Evolutionary conservation across 1,140 invertebrate genomes (phyloP), one percentile per base, ranked within the genome.

Genomic region (Palaemon carinicauda): DNA sequence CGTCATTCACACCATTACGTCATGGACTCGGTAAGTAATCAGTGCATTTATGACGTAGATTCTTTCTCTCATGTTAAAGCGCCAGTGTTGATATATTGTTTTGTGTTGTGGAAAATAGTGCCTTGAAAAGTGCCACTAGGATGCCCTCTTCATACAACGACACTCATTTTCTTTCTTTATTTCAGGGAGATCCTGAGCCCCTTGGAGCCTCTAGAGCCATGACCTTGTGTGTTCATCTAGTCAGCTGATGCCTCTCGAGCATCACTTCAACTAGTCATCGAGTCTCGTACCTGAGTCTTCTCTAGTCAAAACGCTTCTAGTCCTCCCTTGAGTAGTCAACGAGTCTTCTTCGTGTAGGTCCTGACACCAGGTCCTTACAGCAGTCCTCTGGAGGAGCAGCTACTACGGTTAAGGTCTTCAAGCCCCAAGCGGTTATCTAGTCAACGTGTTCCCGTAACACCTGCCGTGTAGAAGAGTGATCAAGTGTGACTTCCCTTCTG

Each of bases 21-120:
- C 60, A 3, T 54, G 21, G n/a, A 4, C 83, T 80, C 83, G 83
- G 83, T 86, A 80, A 86, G 83, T 86, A 69, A 50, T 52, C 21
- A 21, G n/a, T 14, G 21, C 21, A 14, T 69, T 69, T 15, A 29
- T 21, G 29, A n/a, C 60, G 29, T 21, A 27, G 60, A 69, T 69
- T 69, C 21, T 12, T 69, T 14, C 60, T 27, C 24, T 19, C 10
- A 50, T n/a, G 9, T 12, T 1, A 9, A 9, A 41, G 41, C 41
- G 1, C 41, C 1, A 41, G 41, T 41, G 41, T 41, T 41, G 41
- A 41, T 12, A 41, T 12, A 0, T 7, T 41, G 41, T 41, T 9
- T 12, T 12, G 41, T 41, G 41, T 41, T 7, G 41, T 41, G 41
- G 41, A 41, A n/a, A 41, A 1, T 41, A 41, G 41, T 41, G 41